These are phyloP conservation scores for Tribolium castaneum DNA, from an alignment of 1,140 invertebrate genomes.

Conservation along the genomic window DNA sequence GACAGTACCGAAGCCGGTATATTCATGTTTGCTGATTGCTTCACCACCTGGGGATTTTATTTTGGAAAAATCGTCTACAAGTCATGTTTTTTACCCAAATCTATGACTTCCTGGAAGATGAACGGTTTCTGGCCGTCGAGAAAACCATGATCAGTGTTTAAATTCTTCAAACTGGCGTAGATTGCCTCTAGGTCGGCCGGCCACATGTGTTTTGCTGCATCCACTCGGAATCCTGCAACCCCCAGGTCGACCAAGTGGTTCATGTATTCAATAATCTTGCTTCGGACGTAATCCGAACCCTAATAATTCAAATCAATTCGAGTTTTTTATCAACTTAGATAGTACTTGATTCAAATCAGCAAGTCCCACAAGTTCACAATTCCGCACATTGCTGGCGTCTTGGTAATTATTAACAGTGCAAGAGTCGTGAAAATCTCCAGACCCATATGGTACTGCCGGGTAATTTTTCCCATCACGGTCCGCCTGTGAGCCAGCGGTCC, in stretches of 20 bases:
- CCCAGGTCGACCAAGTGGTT: constrained; percentile 80
- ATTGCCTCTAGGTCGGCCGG: constrained; percentile 75
- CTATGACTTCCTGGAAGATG: constrained; percentile 86
- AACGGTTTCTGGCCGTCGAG: constrained; percentile 69
- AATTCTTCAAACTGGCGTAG: constrained; percentile 69
- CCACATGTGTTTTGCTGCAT: constrained; percentile 85
- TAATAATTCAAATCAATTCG: constrained; percentile 78
- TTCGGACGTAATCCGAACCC: constrained; percentile 72
- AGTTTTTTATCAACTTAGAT: constrained; percentile 71
- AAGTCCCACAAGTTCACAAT: constrained; percentile 79
- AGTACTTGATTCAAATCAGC: constrained; percentile 78
- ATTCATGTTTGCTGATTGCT: constrained; percentile 76
- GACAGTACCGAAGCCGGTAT: constrained; percentile 74
- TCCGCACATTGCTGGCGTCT: constrained; percentile 69
- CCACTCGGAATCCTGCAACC: constrained; percentile 81
- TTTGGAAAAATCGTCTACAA: constrained; percentile 43
- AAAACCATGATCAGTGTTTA: constrained; percentile 72
- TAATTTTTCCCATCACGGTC: constrained; percentile 67
- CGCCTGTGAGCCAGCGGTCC: constrained; percentile 71
- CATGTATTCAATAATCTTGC: constrained; percentile 73
- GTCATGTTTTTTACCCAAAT: constrained; percentile 68
- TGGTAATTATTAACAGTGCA: constrained; percentile 68
- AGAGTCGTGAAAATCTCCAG: constrained; percentile 72
- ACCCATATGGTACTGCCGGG: constrained; percentile 71
- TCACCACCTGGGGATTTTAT: constrained; percentile 68